Base-by-base conservation (phyloP, 2,797 vertebrate species). In the Centropyge bicolor region DNA sequence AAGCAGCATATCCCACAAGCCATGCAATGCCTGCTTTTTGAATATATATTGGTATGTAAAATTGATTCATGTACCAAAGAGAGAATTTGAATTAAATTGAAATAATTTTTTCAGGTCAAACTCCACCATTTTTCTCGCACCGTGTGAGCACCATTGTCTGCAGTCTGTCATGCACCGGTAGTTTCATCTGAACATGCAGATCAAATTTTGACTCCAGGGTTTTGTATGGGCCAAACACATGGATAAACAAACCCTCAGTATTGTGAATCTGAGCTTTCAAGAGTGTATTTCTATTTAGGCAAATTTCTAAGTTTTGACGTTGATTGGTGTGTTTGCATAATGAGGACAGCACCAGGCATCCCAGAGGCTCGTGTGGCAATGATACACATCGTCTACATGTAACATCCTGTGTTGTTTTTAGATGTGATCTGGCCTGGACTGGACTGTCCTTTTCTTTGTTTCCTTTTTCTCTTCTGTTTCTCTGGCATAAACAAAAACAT, bases 91-190 rank as follows among this genome's bases (percentile, higher is more conserved):
- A 1, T 65, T 60, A 10, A 20, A 6, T 36, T 35, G 17, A 57
- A 20, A 36, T 35, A 4, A 20, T 27, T 24, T 36, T 36, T 62
- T 57, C 20, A n/a, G 48, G 17, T 70, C 40, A 59, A 56, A 57
- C 45, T 49, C 14, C 16, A 60, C 22, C 19, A 60, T 78, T 80
- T 83, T 35, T 55, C 24, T 46, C 1, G 12, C 56, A 13, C 13
- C 49, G 22, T 68, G n/a, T 57, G 5, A 78, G 67, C 75, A 61
- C 59, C 38, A 70, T 82, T 87, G 48, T 76, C 45, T 78, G 49
- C 27, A n/a, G 59, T 36, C 36, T 85, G 68, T 70, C 48, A 54
- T 40, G 45, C 72, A 78, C 46, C 64, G 56, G 46, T 35, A 54
- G 17, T 80, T 82, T 75, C 22, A 35, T 51, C 40, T 57, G 7